Evolutionary conservation across 2,797 vertebrate genomes (phyloP), one percentile per base, ranked within the genome.

Genomic region (Picus viridis): DNA sequence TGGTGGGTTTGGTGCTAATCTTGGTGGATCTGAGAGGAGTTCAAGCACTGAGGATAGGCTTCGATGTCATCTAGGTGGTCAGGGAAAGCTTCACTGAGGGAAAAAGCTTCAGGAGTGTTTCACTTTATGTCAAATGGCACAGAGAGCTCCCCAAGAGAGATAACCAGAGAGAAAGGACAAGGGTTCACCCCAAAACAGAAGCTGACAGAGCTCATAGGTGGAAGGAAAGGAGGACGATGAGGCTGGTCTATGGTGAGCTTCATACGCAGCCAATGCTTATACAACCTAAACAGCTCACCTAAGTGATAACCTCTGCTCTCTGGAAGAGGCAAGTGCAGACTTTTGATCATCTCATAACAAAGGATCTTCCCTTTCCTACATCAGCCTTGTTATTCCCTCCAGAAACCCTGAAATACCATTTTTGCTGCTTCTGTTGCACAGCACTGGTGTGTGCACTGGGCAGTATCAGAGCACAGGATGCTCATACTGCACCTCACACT

Each of bases 391-490:
- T 15, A 36, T 8, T 30, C 65, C 41, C 53, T 68, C 22, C 16
- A 57, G 16, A 77, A 27, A 69, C 63, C 2, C 45, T 0, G 1
- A 49, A 58, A 51, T 7, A 23, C 7, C 16, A 3, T 4, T 41
- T 63, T 12, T 43, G 67, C 51, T n/a, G 82, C 32, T 59, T 10
- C 34, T 7, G 43, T 11, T 2, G 41, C 61, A 2, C 24, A 1
- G 30, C 0, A 20, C 71, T 56, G 1, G 3, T 6, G 9, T n/a
- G 27, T 3, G n/a, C 59, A 5, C 5, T 0, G 5, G 59, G 83
- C 77, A 34, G 32, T 4, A 20, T 11, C 43, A 1, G 67, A 17
- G 29, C 3, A n/a, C 11, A 1, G 53, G 45, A 27, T 12, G 41
- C 72, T 36, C 57, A 3, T 2, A 3, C 3, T 14, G 62, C 69